phyloP scores from a whole-genome alignment of 2,113 vertebrate genomes.

The Trinectes maculatus region DNA sequence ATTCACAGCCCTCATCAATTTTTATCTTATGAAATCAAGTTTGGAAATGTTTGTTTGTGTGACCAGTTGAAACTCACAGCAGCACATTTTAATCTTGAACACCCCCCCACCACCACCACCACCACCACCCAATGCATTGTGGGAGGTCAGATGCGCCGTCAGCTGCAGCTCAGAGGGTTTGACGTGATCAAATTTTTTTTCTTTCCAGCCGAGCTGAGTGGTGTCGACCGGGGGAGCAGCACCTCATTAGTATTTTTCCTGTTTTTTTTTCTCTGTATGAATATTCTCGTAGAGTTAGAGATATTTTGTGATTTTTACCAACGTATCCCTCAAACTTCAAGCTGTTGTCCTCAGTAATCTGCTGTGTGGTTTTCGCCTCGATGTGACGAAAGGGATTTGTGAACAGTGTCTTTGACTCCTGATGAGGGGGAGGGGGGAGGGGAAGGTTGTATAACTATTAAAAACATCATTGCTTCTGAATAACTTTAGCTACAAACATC shows the following conservation, averaged over 20 bases:
- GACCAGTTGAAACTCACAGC: slow-evolving; percentile 18
- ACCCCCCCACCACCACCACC: slow-evolving; percentile 72
- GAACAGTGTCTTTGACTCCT: slow-evolving; percentile 39
- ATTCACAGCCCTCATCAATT: background rate
- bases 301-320: slow-evolving; percentile 90
- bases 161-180: background rate
- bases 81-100: slow-evolving; percentile 65
- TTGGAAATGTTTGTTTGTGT: slow-evolving; percentile 84
- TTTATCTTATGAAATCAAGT: slow-evolving; percentile 37
- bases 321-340: slow-evolving; percentile 85
- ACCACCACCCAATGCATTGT: slow-evolving; percentile 79
- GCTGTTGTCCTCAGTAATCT: slow-evolving; percentile 81
- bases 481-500: slow-evolving; percentile 86
- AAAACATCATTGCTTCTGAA: slow-evolving; percentile 85
- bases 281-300: slow-evolving; percentile 76
- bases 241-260: slow-evolving; percentile 19
- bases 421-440: slow-evolving; percentile 47
- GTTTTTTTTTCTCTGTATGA: slow-evolving; percentile 68
- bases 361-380: slow-evolving; percentile 72
- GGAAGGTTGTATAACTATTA: slow-evolving; percentile 76
- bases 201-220: slow-evolving; percentile 75
- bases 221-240: slow-evolving; percentile 54
- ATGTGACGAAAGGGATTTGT: slow-evolving; percentile 25
- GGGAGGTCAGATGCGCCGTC: slow-evolving; percentile 47
- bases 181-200: slow-evolving; percentile 3